Percentiles rank a stretch among this genome's conserved stretches.
Evolutionary conservation across 2,797 vertebrate genomes (phyloP).

Genomic region (Syngnathus rostellatus): DNA sequence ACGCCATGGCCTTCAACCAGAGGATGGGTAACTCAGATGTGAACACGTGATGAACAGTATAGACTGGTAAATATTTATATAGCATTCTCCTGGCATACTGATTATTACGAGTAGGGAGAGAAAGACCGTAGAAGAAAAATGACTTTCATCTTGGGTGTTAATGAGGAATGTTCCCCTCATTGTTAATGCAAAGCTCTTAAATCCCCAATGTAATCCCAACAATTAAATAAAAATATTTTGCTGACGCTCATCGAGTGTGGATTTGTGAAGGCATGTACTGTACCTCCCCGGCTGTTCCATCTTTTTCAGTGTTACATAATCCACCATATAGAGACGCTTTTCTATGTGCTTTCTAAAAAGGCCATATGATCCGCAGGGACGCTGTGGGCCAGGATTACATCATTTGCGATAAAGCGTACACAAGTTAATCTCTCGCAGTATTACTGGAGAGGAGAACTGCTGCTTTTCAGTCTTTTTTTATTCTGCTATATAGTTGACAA

Average conservation of each 20-base stretch:
- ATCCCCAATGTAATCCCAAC: background rate
- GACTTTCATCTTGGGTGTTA: background rate
- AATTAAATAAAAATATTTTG: background rate
- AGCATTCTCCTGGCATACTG: background rate
- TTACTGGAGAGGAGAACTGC: conserved; percentile 9
- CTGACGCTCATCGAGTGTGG: background rate
- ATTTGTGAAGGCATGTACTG: background rate
- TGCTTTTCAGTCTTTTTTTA: conserved; percentile 6
- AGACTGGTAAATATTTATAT: background rate
- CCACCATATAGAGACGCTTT: conserved; percentile 10
- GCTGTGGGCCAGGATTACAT: conserved; percentile 26
- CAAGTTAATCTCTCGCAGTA: conserved; percentile 23
- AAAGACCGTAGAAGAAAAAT: background rate
- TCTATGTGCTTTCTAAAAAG: conserved; percentile 24
- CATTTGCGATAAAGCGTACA: conserved; percentile 23
- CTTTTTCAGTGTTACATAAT: conserved; percentile 17
- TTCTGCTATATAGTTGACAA: conserved; percentile 19
- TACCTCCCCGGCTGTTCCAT: background rate
- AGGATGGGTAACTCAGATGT: background rate
- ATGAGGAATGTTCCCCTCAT: background rate
- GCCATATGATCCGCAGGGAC: conserved; percentile 7
- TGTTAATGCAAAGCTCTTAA: background rate
- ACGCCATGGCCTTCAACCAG: background rate
- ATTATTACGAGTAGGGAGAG: background rate
- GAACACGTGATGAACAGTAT: background rate